Evolutionary conservation across 2,113 vertebrate species (phyloP), one percentile per base, ranked within the genome.

Genomic region (Heterotis niloticus): DNA sequence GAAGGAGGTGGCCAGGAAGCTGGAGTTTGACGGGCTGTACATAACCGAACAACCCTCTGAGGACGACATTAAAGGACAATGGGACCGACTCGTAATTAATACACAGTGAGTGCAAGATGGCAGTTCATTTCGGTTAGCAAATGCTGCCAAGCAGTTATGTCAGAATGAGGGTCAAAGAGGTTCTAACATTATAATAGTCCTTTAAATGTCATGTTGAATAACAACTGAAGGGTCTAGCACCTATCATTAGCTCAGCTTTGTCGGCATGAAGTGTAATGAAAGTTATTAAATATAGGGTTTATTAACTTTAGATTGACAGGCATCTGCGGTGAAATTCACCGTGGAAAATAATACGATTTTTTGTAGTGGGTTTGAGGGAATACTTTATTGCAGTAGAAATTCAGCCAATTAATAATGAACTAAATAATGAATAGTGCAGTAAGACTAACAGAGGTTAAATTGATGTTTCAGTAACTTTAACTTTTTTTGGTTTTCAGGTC

Each of bases 21-120:
- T 99, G 90, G 97, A 99, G 83, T 99, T 99, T 86, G 96, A 98
- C 82, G 96, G 97, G 0, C 90, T 99, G 16, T 99, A 99, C 83
- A 98, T 98, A 81, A 99, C 97, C 29, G 96, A 99, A 79, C 97
- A 99, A 65, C 97, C 97, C 0, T 98, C 96, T 29, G 97, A 99
- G 84, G 97, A 99, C 60, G 97, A 99, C 84, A 98, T 99, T 80
- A 99, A 99, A 87, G 97, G 97, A 71, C 97, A 99, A 77, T 99
- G 97, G 97, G 97, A 99, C 87, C 89, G 97, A 87, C 93, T 98
- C 3, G 96, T 98, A 1, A 99, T 99, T 86, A 99, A 99, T 84
- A 99, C 96, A 73, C 96, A 97, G 96, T 98, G 84, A 96, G 96
- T 94, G 83, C n/a, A 68, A 79, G 79, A 79, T 69, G 54, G n/a